Evolutionary conservation across 1,140 invertebrate species (phyloP).

Genomic region (Batillaria attramentaria): DNA sequence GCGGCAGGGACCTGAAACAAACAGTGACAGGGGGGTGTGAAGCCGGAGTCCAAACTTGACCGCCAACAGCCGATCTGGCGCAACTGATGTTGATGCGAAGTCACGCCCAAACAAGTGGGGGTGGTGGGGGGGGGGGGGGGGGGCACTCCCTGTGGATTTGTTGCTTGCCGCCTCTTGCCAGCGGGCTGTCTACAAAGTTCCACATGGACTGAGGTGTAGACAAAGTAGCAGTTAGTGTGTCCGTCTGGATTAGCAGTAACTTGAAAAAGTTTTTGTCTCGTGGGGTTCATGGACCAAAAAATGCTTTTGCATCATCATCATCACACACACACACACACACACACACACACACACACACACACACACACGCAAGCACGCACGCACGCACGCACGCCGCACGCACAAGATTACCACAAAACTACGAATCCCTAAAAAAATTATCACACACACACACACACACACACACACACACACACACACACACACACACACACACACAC

Average conservation of each 20-base stretch:
- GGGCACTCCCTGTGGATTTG: too few relatives aligned
- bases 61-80: too few relatives aligned
- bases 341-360: neutral
- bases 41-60: too few relatives aligned
- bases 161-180: too few relatives aligned
- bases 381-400: neutral
- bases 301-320: neutral
- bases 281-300: neutral
- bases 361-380: neutral
- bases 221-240: neutral
- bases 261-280: neutral
- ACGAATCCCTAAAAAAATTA: neutral
- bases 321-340: neutral
- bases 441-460: neutral
- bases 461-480: conserved; percentile 15
- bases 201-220: neutral
- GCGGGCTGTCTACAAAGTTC: too few relatives aligned
- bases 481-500: neutral
- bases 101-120: too few relatives aligned
- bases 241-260: neutral
- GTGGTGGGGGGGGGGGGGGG: too few relatives aligned
- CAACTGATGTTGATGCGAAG: too few relatives aligned
- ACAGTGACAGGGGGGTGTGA: too few relatives aligned
- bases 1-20: too few relatives aligned
- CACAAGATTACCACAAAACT: neutral